Evolutionary conservation across 30 jellyfish, hydroid and myxozoan species (phyloP).

Genomic region (Haliclystus octoradiatus): DNA sequence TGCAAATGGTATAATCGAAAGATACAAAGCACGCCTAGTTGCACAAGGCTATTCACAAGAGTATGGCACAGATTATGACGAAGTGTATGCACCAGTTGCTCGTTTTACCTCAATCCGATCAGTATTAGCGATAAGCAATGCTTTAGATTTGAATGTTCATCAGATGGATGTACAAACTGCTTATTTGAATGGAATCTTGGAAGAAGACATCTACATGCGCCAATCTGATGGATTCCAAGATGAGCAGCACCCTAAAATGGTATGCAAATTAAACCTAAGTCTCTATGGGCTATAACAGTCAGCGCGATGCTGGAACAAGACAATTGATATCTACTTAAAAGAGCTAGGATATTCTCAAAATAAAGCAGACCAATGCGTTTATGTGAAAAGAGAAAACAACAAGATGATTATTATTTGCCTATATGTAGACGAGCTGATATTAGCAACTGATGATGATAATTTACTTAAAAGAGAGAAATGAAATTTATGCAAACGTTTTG

Average conservation of each 20-base stretch:
- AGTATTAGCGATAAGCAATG: constrained; percentile 23
- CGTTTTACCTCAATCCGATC: constrained; percentile 37
- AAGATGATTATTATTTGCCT: constrained; percentile 9
- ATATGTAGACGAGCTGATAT: constrained; percentile 17
- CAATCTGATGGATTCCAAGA: too few species aligned
- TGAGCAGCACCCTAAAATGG: constrained; percentile 21
- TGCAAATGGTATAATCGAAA: too few species aligned
- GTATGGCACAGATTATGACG: too few species aligned
- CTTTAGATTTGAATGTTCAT: constrained; percentile 9
- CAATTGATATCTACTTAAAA: too few species aligned
- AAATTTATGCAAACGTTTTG: constrained; percentile 14
- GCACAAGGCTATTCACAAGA: too few species aligned
- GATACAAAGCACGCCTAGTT: too few species aligned
- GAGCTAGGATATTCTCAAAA: constrained; percentile 34
- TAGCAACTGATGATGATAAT: constrained; percentile 14
- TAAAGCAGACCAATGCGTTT: constrained; percentile 42
- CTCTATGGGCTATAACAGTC: constrained; percentile 55
- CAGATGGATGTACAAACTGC: constrained; percentile 18
- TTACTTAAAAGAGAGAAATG: constrained; percentile 5
- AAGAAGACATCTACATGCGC: constrained; percentile 40
- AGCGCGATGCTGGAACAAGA: too few species aligned
- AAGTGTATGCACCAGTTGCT: constrained; percentile 18
- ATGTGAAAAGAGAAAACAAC: constrained; percentile 4
- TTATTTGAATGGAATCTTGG: constrained; percentile 26
- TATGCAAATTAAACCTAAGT: constrained; percentile 27